These are phyloP conservation scores for Aphaenogaster floridana DNA, from an alignment of 1,140 invertebrate genomes.

Conservation along the genomic window DNA sequence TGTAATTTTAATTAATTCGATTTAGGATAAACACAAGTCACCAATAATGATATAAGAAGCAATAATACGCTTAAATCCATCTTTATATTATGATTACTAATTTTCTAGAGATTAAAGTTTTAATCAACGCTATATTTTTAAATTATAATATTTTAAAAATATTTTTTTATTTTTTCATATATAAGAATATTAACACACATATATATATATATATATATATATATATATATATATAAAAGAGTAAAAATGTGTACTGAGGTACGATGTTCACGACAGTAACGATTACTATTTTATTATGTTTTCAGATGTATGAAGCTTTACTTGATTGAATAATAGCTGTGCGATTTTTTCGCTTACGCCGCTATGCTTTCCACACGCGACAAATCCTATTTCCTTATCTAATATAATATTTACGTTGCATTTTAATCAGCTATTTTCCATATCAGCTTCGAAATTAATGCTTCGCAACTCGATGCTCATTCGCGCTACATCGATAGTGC, in stretches of 20 bases:
- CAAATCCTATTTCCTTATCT: conserved; percentile 61
- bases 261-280: conserved; percentile 68
- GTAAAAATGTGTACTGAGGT: conserved; percentile 25
- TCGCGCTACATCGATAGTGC: conserved; percentile 75
- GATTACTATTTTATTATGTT: conserved; percentile 82
- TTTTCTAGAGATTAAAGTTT: conserved; percentile 38
- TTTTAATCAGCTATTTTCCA: conserved; percentile 64
- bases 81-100: background rate
- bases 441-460: conserved; percentile 73
- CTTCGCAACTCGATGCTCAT: conserved; percentile 72
- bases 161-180: background rate
- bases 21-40: background rate
- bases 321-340: conserved; percentile 82
- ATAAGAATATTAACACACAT: conserved; percentile 3
- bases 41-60: background rate
- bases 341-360: conserved; percentile 83
- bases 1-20: conserved; percentile 37
- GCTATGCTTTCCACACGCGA: conserved; percentile 86
- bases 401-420: conserved; percentile 52
- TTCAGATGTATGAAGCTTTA: conserved; percentile 86
- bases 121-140: conserved; percentile 34
- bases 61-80: background rate
- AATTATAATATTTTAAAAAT: conserved; percentile 29
- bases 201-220: too few relatives aligned
- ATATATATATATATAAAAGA: background rate